Conservation (phyloP, 2,888 invertebrate species). For the Aproaerema taeniolella region DNA sequence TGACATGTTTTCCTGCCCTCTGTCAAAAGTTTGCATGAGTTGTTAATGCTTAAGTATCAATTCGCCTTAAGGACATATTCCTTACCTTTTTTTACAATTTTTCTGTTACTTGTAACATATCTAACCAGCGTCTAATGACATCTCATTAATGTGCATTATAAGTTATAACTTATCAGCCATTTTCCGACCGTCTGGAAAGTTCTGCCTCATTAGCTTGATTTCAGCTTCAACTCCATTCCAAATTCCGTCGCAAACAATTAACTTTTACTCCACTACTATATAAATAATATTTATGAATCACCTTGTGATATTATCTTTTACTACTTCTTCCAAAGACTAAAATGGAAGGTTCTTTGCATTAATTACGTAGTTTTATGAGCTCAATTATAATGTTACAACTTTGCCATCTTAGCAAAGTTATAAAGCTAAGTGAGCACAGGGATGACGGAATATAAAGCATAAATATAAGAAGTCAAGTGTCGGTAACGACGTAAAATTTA, state of each 20-base stretch:
- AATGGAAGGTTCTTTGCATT: slow-evolving; percentile 4
- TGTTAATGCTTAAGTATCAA: too few species aligned
- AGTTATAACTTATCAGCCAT: slow-evolving; percentile 12
- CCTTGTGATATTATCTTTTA: neutral
- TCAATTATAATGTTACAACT: slow-evolving; percentile 3
- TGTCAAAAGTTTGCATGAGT: too few species aligned
- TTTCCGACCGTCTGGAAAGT: slow-evolving; percentile 18
- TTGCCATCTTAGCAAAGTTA: neutral
- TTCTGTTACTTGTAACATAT: too few species aligned
- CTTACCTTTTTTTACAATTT: too few species aligned
- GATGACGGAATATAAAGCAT: too few species aligned
- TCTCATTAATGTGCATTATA: neutral
- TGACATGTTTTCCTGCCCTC: too few species aligned
- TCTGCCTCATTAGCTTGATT: slow-evolving; percentile 19
- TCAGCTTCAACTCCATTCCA: neutral
- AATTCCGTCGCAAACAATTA: slow-evolving; percentile 7
- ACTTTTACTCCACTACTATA: slow-evolving; percentile 3
- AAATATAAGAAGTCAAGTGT: too few species aligned
- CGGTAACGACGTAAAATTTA: too few species aligned
- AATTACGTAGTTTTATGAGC: slow-evolving; percentile 7
- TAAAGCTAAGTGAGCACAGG: too few species aligned
- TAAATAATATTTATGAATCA: slow-evolving; percentile 4
- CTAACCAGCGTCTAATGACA: too few species aligned
- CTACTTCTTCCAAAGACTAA: neutral
- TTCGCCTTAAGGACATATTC: too few species aligned